phyloP scores from a whole-genome alignment of 2,888 invertebrate genomes.

The Didymodactylos carnosus region DNA sequence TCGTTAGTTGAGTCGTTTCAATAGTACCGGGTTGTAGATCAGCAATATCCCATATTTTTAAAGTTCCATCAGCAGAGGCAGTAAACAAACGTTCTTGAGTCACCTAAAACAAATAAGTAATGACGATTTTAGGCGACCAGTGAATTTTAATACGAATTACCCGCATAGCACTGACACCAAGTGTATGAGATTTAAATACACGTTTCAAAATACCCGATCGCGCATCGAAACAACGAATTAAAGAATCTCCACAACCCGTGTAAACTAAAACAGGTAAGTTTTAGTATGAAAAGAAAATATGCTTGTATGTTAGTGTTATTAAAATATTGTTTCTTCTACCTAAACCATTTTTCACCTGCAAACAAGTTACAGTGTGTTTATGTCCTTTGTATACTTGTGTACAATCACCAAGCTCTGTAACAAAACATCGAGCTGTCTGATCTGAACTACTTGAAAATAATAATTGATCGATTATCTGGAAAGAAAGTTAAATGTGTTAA shows the following conservation, averaged over 20 bases:
- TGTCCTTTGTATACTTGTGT: constrained; percentile 37
- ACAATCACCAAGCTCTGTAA: constrained; percentile 38
- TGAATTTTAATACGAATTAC: constrained; percentile 21
- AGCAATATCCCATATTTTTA: constrained; percentile 33
- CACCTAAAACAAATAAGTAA: constrained; percentile 22
- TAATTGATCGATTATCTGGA: constrained; percentile 35
- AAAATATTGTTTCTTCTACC: constrained; percentile 24
- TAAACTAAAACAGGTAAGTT: constrained; percentile 25
- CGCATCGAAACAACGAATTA: constrained; percentile 33
- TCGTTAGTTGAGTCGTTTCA: neutral
- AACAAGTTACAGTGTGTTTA: constrained; percentile 35
- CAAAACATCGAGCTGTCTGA: constrained; percentile 38
- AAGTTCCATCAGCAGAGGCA: constrained; percentile 34
- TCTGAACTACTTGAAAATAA: constrained; percentile 38
- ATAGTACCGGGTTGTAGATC: constrained; percentile 20
- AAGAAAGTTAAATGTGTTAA: no score
- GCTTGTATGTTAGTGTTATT: neutral
- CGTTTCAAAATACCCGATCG: constrained; percentile 34
- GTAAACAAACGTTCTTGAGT: constrained; percentile 34
- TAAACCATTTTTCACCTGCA: constrained; percentile 35
- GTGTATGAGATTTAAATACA: constrained; percentile 31
- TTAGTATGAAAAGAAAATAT: neutral
- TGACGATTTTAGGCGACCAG: neutral
- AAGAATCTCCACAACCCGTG: constrained; percentile 35
- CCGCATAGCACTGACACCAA: constrained; percentile 33